phyloP scores from a whole-genome alignment of 2,888 invertebrate species.

The Gibbula magus region DNA sequence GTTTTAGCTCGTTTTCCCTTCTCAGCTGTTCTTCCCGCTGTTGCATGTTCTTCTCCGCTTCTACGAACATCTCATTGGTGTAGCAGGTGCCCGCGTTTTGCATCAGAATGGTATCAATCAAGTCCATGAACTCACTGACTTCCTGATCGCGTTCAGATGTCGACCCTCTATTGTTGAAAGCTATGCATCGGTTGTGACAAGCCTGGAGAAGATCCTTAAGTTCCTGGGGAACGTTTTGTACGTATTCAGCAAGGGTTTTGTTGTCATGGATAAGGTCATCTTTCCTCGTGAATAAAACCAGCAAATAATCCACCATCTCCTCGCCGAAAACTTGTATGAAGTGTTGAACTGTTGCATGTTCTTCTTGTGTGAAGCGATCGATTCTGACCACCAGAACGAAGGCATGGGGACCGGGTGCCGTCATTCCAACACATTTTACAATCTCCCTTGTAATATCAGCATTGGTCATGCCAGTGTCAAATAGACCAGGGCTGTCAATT shows the following conservation, averaged over 20 bases:
- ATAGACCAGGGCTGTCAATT: constrained; percentile 40
- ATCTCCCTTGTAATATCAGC: no score
- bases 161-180: constrained; percentile 34
- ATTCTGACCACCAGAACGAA: constrained; percentile 23
- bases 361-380: no score
- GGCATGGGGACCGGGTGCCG: no score
- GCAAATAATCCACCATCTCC: constrained; percentile 24
- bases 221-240: constrained; percentile 23
- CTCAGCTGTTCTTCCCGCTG: not conserved
- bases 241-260: constrained; percentile 26
- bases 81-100: no score
- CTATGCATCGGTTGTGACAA: constrained; percentile 30
- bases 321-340: constrained; percentile 32
- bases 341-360: constrained; percentile 33
- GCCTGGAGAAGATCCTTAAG: constrained; percentile 19
- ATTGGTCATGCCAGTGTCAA: no score
- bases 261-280: no score
- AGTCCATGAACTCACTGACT: no score
- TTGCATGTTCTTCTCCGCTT: not conserved
- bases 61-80: not conserved
- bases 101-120: no score
- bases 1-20: not conserved
- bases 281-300: no score
- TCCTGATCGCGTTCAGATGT: no score
- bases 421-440: no score